Conservation (phyloP, 2,113 vertebrate genomes). For the Crypturellus undulatus region DNA sequence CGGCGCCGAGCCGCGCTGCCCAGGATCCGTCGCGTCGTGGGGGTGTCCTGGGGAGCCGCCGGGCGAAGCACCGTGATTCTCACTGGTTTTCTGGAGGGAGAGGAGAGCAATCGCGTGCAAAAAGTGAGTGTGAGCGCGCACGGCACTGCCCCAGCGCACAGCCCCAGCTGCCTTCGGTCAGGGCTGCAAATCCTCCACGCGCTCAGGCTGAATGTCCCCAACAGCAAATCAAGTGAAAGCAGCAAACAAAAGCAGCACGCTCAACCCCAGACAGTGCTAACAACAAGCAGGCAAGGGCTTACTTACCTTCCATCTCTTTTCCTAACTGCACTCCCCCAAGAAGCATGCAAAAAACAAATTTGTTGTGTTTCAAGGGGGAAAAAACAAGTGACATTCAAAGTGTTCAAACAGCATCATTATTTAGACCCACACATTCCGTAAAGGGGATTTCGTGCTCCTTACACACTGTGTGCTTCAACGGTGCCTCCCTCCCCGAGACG, state of each 20-base stretch:
- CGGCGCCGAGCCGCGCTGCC: slow-evolving; percentile 47
- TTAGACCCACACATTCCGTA: not conserved
- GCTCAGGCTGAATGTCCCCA: not conserved
- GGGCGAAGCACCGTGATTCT: slow-evolving; percentile 54
- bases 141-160: not conserved
- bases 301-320: slow-evolving; percentile 85
- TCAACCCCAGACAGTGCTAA: slow-evolving; percentile 40
- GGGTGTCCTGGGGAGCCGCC: slow-evolving; percentile 33
- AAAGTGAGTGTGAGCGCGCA: not conserved
- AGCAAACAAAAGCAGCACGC: slow-evolving; percentile 39
- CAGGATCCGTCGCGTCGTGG: slow-evolving; percentile 37
- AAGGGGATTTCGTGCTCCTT: not conserved
- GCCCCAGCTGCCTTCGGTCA: slow-evolving; percentile 16
- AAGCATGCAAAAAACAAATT: slow-evolving; percentile 85
- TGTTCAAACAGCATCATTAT: slow-evolving; percentile 6
- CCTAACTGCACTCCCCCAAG: slow-evolving; percentile 82
- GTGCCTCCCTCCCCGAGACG: not conserved
- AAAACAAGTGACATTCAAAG: slow-evolving; percentile 24
- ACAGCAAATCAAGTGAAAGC: slow-evolving; percentile 12
- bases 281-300: slow-evolving; percentile 65
- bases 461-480: not conserved
- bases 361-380: slow-evolving; percentile 58
- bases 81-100: slow-evolving; percentile 74
- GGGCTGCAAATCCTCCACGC: slow-evolving; percentile 20
- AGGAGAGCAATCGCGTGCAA: not conserved